A percentile compares a stretch with the other conserved stretches of the same genome.
Conservation (phyloP, 2,888 invertebrate genomes). For the Formica aserva region DNA sequence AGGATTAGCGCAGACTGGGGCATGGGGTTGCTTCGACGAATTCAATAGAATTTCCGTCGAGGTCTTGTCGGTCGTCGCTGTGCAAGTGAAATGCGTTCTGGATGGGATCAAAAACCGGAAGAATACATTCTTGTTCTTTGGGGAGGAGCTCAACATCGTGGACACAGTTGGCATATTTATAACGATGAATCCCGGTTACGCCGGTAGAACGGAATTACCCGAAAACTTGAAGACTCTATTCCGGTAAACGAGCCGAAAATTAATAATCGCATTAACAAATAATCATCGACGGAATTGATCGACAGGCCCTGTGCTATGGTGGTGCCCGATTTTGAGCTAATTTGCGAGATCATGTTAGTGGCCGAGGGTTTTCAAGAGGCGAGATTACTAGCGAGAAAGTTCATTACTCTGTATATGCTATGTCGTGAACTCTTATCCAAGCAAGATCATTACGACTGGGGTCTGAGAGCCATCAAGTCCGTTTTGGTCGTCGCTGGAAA, state of each 20-base stretch:
- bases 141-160: slow-evolving; percentile 91
- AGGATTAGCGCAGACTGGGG: slow-evolving; percentile 97
- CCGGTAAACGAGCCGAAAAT: slow-evolving; percentile 79
- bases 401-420: slow-evolving; percentile 96
- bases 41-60: slow-evolving; percentile 98
- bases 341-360: slow-evolving; percentile 98
- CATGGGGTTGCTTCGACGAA: slow-evolving; percentile 99
- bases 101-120: slow-evolving; percentile 96
- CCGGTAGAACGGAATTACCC: slow-evolving; percentile 95
- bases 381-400: slow-evolving; percentile 95
- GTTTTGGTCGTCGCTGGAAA: slow-evolving; percentile 97
- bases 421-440: slow-evolving; percentile 96
- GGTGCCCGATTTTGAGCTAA: slow-evolving; percentile 97
- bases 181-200: slow-evolving; percentile 98
- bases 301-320: slow-evolving; percentile 98
- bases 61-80: slow-evolving; percentile 97
- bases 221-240: slow-evolving; percentile 90
- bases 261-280: slow-evolving; percentile 6
- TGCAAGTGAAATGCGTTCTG: slow-evolving; percentile 94
- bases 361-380: slow-evolving; percentile 98
- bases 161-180: slow-evolving; percentile 96
- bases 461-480: slow-evolving; percentile 97
- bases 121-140: slow-evolving; percentile 93
- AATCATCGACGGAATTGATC: slow-evolving; percentile 51
- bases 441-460: slow-evolving; percentile 99